Conservation (phyloP, 2,113 vertebrate genomes). For the Pelodiscus sinensis region DNA sequence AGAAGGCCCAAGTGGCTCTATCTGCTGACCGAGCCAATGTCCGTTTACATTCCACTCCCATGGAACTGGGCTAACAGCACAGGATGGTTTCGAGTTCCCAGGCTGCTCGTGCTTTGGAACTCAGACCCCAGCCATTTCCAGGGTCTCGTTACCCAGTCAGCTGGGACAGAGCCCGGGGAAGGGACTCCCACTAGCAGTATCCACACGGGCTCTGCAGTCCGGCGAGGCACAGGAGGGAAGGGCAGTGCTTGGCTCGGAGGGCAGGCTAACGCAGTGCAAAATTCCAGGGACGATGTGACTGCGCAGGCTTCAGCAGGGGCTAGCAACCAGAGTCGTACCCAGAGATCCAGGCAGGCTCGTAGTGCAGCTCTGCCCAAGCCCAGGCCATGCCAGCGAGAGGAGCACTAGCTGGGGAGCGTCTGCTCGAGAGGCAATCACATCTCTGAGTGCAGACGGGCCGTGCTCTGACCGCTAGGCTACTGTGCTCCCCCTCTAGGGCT, state of each 20-base stretch:
- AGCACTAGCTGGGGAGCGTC: not conserved
- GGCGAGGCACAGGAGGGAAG: not conserved
- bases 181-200: not conserved
- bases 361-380: no score
- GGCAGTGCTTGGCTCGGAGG: not conserved
- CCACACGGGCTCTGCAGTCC: not conserved
- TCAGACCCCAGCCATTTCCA: not conserved
- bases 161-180: not conserved
- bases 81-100: not conserved
- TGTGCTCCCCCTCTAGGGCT: not conserved
- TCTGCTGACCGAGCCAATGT: not conserved
- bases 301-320: no score
- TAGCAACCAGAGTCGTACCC: no score
- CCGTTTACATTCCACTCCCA: not conserved
- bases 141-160: not conserved
- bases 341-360: no score
- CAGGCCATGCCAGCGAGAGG: not conserved
- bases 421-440: not conserved
- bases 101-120: not conserved
- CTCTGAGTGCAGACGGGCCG: not conserved
- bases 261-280: not conserved
- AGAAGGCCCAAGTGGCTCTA: not conserved
- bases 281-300: no score
- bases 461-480: not conserved
- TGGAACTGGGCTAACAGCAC: not conserved